Evolutionary conservation across 1,140 invertebrate genomes (phyloP).

Genomic region (Hestina assimilis): DNA sequence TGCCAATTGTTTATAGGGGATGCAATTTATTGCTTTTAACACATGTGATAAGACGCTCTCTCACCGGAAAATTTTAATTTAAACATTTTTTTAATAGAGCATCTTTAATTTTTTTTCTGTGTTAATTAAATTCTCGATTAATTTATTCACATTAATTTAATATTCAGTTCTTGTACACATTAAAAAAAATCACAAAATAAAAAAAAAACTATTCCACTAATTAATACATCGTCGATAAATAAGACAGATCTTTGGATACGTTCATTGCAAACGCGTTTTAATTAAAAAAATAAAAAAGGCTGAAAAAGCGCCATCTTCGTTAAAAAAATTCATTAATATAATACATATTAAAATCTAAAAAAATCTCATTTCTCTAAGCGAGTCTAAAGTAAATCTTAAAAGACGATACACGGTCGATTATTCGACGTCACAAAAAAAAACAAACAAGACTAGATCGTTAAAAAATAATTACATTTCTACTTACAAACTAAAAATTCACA

Average conservation of each 20-base stretch:
- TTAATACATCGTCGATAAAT: slow-evolving; percentile 23
- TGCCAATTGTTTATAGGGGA: not conserved
- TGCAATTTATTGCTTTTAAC: not conserved
- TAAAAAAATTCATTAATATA: slow-evolving; percentile 22
- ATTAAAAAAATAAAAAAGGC: slow-evolving; percentile 10
- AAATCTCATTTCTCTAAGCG: slow-evolving; percentile 38
- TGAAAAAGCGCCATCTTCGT: not conserved
- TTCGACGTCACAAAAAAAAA: slow-evolving; percentile 37
- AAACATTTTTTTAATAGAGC: too few relatives aligned
- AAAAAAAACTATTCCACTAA: slow-evolving; percentile 39
- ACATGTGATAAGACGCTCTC: too few relatives aligned
- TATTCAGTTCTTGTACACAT: slow-evolving; percentile 45
- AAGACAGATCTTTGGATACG: slow-evolving; percentile 39
- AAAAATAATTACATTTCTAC: slow-evolving; percentile 39
- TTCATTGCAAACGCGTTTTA: slow-evolving; percentile 7
- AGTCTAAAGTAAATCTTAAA: slow-evolving; percentile 29
- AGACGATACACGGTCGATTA: slow-evolving; percentile 40
- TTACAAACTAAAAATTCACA: slow-evolving; percentile 40
- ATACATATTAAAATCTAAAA: slow-evolving; percentile 33
- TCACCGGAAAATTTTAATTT: too few relatives aligned
- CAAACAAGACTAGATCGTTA: slow-evolving; percentile 63
- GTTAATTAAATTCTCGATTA: slow-evolving; percentile 3
- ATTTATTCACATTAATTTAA: slow-evolving; percentile 17
- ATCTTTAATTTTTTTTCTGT: too few relatives aligned
- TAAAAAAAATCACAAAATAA: slow-evolving; percentile 29